Evolutionary conservation across 2,888 invertebrate species (phyloP), one percentile per base, ranked within the genome.

Genomic region (Erannis defoliaria): DNA sequence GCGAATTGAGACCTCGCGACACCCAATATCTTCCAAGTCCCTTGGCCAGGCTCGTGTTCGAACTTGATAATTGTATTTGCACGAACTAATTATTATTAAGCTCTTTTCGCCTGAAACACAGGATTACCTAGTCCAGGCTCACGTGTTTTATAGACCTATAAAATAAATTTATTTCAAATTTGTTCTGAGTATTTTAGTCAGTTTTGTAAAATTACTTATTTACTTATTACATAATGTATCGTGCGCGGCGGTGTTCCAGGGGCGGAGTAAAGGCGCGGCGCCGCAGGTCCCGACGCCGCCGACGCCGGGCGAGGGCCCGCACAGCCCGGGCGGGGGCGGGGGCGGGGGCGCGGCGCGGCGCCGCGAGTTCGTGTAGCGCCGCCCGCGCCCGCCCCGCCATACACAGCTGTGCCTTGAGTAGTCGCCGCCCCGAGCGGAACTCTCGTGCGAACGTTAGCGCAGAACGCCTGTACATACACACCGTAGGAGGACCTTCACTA

Each of bases 251-350:
- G 5, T 43, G 33, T 31, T 9, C 8, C 83, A 90, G 90, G 90
- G 85, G 29, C 82, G 89, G 38, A 86, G 89, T 67, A 90, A 90
- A 76, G 90, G 90, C 58, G 79, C 89, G 31, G 88, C 87, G 54
- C 87, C 88, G 43, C 81, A 78, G 60, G 88, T 79, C 56, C 90
- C 90, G 58, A 84, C 89, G 68, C 88, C 89, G 42, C 78, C 84
- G 35, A 74, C 83, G 70, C 85, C 84, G 48, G 66, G 66, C 64
- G 70, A 72, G 54, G 65, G 61, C 45, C 59, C 70, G 21, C 38
- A 58, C 49, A 59, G 62, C 60, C 55, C 68, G 66, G 64, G 60
- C 67, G 64, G 48, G 61, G 62, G 83, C 83, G 81, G 81, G 77
- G 76, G 81, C 79, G 80, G 21, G 10, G 50, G 76, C 67, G 74